Evolutionary conservation across 2,797 vertebrate genomes (phyloP).

Genomic region (Peromyscus eremicus): DNA sequence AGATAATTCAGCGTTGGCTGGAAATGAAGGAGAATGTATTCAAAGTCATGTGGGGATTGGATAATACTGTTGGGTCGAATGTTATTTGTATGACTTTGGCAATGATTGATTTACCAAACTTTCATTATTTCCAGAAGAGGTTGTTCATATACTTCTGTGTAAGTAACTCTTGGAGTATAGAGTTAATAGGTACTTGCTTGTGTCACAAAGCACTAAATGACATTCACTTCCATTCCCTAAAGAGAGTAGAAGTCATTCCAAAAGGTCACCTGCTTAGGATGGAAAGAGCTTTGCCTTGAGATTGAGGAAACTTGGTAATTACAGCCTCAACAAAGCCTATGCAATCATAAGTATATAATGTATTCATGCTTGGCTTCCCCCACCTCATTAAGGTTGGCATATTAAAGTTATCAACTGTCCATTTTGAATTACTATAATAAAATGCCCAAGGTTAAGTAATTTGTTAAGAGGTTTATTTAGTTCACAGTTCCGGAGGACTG

Average conservation of each 20-base stretch:
- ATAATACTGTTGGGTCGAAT: slow-evolving; percentile 4
- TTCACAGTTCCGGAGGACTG: background rate
- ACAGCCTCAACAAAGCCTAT: background rate
- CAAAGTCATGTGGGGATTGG: slow-evolving; percentile 32
- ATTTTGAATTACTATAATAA: background rate
- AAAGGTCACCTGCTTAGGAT: background rate
- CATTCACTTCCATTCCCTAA: background rate
- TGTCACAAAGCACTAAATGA: background rate
- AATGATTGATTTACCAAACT: slow-evolving; percentile 40
- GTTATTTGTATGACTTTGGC: slow-evolving; percentile 20
- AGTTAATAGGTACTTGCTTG: background rate
- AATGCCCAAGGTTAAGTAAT: background rate
- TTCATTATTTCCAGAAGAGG: slow-evolving; percentile 37
- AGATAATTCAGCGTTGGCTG: slow-evolving; percentile 64
- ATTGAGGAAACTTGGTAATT: background rate
- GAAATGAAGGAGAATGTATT: slow-evolving; percentile 56
- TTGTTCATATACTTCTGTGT: background rate
- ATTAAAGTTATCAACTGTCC: background rate
- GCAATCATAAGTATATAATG: background rate
- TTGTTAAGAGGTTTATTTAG: background rate
- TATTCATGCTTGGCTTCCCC: background rate
- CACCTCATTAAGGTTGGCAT: background rate
- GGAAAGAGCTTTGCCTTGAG: background rate
- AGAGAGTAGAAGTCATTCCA: background rate
- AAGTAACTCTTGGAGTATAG: background rate